phyloP scores from a whole-genome alignment of 2,113 vertebrate genomes.

The Trachemys scripta region DNA sequence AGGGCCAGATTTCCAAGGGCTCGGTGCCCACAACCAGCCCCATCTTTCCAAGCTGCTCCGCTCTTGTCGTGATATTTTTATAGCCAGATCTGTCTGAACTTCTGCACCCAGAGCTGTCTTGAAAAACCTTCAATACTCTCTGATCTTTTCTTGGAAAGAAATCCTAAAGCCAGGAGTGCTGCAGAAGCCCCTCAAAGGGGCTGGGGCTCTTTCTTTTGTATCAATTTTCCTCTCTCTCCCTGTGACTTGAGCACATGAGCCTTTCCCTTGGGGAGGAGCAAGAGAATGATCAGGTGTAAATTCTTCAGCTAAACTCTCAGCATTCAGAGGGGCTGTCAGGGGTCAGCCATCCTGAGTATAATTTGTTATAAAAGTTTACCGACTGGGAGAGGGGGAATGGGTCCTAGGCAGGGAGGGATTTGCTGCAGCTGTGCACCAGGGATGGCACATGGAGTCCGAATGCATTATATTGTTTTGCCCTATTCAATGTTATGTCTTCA shows the following conservation, averaged over 20 bases:
- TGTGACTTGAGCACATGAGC: too few relatives aligned
- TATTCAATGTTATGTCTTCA: background rate
- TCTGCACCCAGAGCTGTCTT: background rate
- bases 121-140: background rate
- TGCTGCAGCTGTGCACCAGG: too few relatives aligned
- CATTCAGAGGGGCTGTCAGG: background rate
- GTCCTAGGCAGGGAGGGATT: background rate
- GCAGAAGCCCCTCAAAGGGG: background rate
- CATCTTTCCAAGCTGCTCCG: background rate
- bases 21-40: background rate
- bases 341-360: background rate
- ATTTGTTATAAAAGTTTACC: background rate
- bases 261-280: background rate
- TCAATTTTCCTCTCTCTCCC: background rate
- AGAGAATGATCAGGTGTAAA: background rate
- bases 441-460: background rate
- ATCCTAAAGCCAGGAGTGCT: background rate
- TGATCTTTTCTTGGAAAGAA: background rate
- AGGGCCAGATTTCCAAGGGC: background rate
- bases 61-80: fast-evolving
- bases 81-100: too few relatives aligned
- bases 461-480: background rate
- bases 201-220: background rate
- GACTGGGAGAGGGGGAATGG: background rate
- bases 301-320: background rate